Conservation (phyloP, 2,113 vertebrate genomes). For the Spea bombifrons region DNA sequence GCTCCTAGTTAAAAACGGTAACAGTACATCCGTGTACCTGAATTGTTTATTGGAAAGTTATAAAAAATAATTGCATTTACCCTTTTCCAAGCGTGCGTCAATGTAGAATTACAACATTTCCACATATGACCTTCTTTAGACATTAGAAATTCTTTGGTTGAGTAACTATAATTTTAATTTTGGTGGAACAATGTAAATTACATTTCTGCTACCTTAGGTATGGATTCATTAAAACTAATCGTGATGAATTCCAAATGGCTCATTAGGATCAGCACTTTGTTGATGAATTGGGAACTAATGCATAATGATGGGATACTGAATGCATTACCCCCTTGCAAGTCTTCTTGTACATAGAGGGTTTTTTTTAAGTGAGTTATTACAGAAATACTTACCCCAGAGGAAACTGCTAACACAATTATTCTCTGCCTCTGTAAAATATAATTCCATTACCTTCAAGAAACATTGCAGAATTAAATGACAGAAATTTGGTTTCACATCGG, state of each 20-base stretch:
- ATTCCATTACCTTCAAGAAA: slow-evolving; percentile 63
- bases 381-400: slow-evolving; percentile 62
- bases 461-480: slow-evolving; percentile 59
- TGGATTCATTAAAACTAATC: slow-evolving; percentile 25
- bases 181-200: slow-evolving; percentile 17
- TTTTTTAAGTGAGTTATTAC: slow-evolving; percentile 57
- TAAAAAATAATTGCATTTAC: too few relatives aligned
- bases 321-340: slow-evolving; percentile 50
- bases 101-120: background rate
- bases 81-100: background rate
- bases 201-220: slow-evolving; percentile 25
- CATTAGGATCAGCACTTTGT: slow-evolving; percentile 38
- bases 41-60: too few relatives aligned
- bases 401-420: slow-evolving; percentile 65
- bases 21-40: too few relatives aligned
- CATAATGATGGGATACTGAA: slow-evolving; percentile 19
- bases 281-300: slow-evolving; percentile 36
- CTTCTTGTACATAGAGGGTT: slow-evolving; percentile 54
- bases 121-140: slow-evolving; percentile 24
- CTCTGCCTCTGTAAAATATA: slow-evolving; percentile 57
- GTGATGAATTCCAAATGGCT: slow-evolving; percentile 38
- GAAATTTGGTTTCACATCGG: slow-evolving; percentile 62
- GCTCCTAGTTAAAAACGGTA: too few relatives aligned
- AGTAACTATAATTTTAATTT: slow-evolving; percentile 20
- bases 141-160: background rate